phyloP scores from a whole-genome alignment of 2,797 vertebrate genomes.

The Falco biarmicus region DNA sequence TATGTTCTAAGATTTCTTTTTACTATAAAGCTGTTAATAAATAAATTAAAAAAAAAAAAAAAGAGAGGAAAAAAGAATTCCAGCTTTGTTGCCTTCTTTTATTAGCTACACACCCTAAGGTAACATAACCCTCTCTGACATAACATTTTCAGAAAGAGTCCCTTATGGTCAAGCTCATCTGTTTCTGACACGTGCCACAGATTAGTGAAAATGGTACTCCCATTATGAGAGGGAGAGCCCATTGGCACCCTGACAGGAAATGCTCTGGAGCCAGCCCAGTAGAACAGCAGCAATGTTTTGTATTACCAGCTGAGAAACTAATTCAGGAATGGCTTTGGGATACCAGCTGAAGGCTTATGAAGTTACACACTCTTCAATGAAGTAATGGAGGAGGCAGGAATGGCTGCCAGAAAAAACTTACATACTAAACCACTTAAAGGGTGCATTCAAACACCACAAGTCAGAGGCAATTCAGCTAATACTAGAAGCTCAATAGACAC shows the following conservation, averaged over 20 bases:
- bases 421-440: slow-evolving; percentile 47
- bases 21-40: neutral
- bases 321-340: slow-evolving; percentile 43
- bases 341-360: slow-evolving; percentile 37
- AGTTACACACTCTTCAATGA: slow-evolving; percentile 54
- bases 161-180: slow-evolving; percentile 64
- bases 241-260: slow-evolving; percentile 67
- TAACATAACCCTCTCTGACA: slow-evolving; percentile 45
- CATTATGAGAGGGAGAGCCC: slow-evolving; percentile 48
- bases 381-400: slow-evolving; percentile 50
- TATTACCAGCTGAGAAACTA: slow-evolving; percentile 40
- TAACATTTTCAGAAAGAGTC: slow-evolving; percentile 60
- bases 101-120: slow-evolving; percentile 1
- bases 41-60: neutral
- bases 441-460: neutral
- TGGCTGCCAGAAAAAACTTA: slow-evolving; percentile 65
- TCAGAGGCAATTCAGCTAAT: neutral
- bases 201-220: slow-evolving; percentile 44
- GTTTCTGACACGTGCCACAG: slow-evolving; percentile 49
- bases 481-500: neutral
- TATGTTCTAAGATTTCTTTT: neutral
- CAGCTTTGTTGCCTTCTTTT: neutral
- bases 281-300: slow-evolving; percentile 17
- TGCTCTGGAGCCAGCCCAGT: slow-evolving; percentile 34
- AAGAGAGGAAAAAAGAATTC: neutral